Percentiles rank a stretch among this genome's conserved stretches.
Evolutionary conservation across 2,888 invertebrate genomes (phyloP).

Genomic region (Strigamia transsilvanica): DNA sequence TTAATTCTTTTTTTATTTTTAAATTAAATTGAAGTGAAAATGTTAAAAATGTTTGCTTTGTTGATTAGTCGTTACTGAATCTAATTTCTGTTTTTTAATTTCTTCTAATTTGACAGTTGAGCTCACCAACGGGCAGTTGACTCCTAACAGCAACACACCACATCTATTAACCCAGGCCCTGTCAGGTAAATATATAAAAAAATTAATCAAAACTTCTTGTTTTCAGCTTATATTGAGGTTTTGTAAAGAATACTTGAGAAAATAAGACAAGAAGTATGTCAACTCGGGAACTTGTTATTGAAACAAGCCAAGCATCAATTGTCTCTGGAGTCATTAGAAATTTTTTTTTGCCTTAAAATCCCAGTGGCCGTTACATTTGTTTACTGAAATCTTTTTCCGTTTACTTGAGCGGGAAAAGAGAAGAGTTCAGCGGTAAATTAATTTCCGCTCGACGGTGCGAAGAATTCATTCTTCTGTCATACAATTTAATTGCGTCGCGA

Average conservation of each 20-base stretch:
- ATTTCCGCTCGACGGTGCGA: not conserved
- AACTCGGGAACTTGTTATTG: not conserved
- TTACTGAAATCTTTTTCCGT: not conserved
- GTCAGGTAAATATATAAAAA: conserved; percentile 75
- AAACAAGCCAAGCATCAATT: not conserved
- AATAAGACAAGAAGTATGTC: too few species aligned
- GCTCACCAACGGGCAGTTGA: conserved; percentile 93
- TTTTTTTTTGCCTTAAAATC: not conserved
- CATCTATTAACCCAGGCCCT: conserved; percentile 88
- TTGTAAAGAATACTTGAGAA: too few species aligned
- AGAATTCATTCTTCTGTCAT: conserved; percentile 1
- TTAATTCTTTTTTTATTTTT: not conserved
- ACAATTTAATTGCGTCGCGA: not conserved
- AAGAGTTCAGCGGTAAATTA: conserved; percentile 2
- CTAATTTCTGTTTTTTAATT: conserved; percentile 60
- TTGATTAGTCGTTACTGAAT: not conserved
- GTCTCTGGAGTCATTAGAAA: not conserved
- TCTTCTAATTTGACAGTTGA: conserved; percentile 77
- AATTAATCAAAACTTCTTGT: not conserved
- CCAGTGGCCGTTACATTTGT: conserved; percentile 2
- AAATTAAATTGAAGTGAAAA: not conserved
- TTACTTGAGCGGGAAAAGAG: not conserved
- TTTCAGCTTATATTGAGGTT: not conserved
- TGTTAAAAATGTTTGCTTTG: not conserved
- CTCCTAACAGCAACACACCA: conserved; percentile 95